Conservation (phyloP, 2,797 vertebrate genomes). For the Melanogrammus aeglefinus region DNA sequence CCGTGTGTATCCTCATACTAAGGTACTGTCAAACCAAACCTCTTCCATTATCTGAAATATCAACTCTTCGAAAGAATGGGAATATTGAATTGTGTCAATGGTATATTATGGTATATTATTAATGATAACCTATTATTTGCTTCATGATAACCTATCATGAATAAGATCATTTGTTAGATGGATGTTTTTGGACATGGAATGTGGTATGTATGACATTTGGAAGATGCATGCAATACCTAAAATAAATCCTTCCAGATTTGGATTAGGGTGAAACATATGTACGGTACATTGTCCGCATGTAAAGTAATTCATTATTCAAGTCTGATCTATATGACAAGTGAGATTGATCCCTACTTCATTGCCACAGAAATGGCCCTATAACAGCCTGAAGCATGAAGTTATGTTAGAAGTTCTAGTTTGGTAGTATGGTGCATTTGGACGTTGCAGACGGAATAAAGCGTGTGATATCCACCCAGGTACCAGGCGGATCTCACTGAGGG, state of each 20-base stretch:
- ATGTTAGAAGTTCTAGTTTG: neutral
- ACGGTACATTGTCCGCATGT: neutral
- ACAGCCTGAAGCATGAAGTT: neutral
- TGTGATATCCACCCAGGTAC: conserved; percentile 66
- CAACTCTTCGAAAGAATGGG: neutral
- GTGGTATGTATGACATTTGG: neutral
- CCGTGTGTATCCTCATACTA: conserved; percentile 72
- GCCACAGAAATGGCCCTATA: neutral
- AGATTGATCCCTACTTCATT: neutral
- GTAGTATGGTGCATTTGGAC: neutral
- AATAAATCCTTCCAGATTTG: neutral
- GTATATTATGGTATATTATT: neutral
- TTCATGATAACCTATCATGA: neutral
- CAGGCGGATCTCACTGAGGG: conserved; percentile 48
- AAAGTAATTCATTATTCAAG: neutral
- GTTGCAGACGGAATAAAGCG: neutral
- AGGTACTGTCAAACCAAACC: conserved; percentile 41
- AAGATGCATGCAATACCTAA: neutral
- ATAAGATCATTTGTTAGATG: neutral
- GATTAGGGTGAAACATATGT: neutral
- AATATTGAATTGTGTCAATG: neutral
- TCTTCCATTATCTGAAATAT: neutral
- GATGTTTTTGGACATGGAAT: neutral
- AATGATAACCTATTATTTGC: no score
- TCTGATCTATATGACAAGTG: neutral